Evolutionary conservation across 2,113 vertebrate genomes (phyloP).

Genomic region (Ictidomys tridecemlineatus): DNA sequence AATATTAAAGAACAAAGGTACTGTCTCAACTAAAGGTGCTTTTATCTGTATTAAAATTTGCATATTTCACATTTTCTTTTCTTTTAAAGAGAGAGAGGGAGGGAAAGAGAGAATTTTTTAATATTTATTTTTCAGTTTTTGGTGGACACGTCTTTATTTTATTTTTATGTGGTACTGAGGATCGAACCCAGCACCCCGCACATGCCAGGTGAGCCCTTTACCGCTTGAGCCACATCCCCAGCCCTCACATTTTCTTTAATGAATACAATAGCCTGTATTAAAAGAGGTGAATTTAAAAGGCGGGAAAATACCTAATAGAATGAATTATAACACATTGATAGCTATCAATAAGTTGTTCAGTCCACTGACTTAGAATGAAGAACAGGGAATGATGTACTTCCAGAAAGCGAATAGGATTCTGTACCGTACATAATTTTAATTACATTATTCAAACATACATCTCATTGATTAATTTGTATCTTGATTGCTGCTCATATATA

Average conservation of each 20-base stretch:
- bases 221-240: too few relatives aligned
- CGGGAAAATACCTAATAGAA: neutral
- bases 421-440: neutral
- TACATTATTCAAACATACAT: neutral
- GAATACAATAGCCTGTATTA: neutral
- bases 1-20: neutral
- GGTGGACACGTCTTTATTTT: too few relatives aligned
- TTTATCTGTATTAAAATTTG: neutral
- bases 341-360: neutral
- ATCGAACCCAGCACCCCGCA: too few relatives aligned
- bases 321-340: neutral
- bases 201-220: too few relatives aligned
- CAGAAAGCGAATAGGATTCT: neutral
- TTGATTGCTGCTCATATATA: neutral
- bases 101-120: too few relatives aligned
- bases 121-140: too few relatives aligned
- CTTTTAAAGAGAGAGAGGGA: neutral
- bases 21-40: neutral
- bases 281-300: neutral
- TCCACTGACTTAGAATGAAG: neutral
- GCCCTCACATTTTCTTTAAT: neutral
- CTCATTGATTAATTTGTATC: constrained; percentile 20
- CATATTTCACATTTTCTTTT: constrained; percentile 32
- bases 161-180: too few relatives aligned
- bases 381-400: neutral